Base-by-base conservation (phyloP, 2,113 vertebrate species). In the Antigone vipio region DNA sequence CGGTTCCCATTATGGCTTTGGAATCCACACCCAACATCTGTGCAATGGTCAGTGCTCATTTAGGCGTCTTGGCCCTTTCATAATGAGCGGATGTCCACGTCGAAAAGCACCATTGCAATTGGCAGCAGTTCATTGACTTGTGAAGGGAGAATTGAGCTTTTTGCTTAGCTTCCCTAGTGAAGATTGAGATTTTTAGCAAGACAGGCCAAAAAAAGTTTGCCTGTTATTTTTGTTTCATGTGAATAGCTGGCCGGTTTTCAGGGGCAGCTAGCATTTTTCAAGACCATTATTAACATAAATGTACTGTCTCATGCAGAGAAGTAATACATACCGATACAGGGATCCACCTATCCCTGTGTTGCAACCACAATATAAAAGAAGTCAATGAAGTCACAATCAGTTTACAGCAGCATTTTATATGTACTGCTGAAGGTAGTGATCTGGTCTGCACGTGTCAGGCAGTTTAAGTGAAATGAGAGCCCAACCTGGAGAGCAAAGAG, bases 21-120 rank as follows among this genome's bases (percentile, higher is more conserved):
- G 27, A 82, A 93, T 32, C 66, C 45, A 69, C 89, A 89, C 84
- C 80, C 81, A n/a, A 88, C 91, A 96, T 89, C 94, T 97, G 94
- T 62, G 81, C 75, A 85, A 40, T 52, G 84, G 63, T 73, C 87
- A 91, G 62, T 60, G 60, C 42, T 92, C 50, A 9, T 73, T 78
- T 60, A 69, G n/a, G 60, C 78, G 29, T 26, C 45, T 84, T 47
- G 62, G 44, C 42, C 44, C 56, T 93, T 87, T 86, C 72, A 45
- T 68, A 52, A 60, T 9, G 58, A 88, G 45, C 1, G 3, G 44
- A 86, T 87, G 58, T 72, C 69, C 40, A 32, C 1, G 4, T 30
- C 52, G 27, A 86, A 93, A 93, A 85, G 56, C 66, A 92, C 21
- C 52, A 15, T 15, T 84, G 53, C 21, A 47, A 10, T 1, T 83